Base-by-base conservation (phyloP, 2,797 vertebrate species). In the Gobio occitaniae region DNA sequence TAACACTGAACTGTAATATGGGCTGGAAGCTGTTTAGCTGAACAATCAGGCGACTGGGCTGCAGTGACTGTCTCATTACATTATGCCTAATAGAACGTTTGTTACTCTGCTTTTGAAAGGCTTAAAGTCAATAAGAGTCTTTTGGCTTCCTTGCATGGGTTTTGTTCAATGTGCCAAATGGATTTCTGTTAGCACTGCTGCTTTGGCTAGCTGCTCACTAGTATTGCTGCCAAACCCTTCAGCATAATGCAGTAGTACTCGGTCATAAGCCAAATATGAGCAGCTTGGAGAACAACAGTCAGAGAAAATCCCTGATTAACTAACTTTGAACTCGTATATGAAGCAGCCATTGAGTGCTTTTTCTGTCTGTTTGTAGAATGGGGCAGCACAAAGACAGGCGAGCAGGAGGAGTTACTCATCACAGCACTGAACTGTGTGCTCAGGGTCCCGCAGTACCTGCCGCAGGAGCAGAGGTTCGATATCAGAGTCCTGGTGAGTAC, bases 381-480 rank as follows among this genome's bases (percentile, higher is more conserved):
- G 98, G 98, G 98, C 93, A 99, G 98, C 89, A 99, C 98, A 3
- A 99, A 99, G 93, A 98, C 98, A 0, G 98, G 98, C 71, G 97
- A 99, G 89, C 98, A 99, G 89, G 96, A 97, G 54, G 95, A 96
- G 88, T 92, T 99, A 66, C 96, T 99, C 10, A 90, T 94, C 90
- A 99, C 98, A 19, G 97, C 97, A 0, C 96, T 99, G 92, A 97
- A 98, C 92, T 99, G 97, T 86, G 98, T 99, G 56, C 97, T 99
- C 92, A 96, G 95, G 93, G 97, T 98, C 84, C 98, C 98, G 38
- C 97, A 97, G 95, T 98, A 95, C 92, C 96, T 99, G 90, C 97
- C 97, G 91, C 97, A 97, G 92, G 97, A 99, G 93, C 97, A 98
- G 93, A 96, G 98, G 93, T 99, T 99, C 82, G 98, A 99, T 94